A percentile compares a stretch with the other conserved stretches of the same genome.
phyloP scores from a whole-genome alignment of 92 coral and sea anemone species.

The Porites rus region DNA sequence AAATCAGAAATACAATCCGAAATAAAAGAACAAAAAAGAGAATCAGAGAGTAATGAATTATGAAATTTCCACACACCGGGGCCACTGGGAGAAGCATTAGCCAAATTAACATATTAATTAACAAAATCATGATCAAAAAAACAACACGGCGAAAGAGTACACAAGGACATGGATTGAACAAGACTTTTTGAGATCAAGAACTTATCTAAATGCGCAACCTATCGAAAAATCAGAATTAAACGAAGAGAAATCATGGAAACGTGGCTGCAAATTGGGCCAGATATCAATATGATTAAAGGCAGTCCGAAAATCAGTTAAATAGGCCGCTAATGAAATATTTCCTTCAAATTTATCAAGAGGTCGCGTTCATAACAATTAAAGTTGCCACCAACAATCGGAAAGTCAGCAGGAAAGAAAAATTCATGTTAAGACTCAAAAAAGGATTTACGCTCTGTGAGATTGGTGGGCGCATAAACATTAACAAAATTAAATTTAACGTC shows the following conservation, averaged over 20 bases:
- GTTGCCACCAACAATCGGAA: not conserved
- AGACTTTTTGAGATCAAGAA: too few species aligned
- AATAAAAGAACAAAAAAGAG: too few species aligned
- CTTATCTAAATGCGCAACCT: too few species aligned
- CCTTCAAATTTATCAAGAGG: conserved; percentile 29
- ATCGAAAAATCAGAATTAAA: too few species aligned
- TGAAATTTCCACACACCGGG: too few species aligned
- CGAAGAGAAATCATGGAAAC: too few species aligned
- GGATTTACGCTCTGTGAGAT: conserved; percentile 14
- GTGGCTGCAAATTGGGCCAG: not conserved
- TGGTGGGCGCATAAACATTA: conserved; percentile 39
- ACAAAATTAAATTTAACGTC: not conserved
- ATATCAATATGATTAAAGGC: not conserved
- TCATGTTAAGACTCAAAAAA: conserved; percentile 8
- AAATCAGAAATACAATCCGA: too few species aligned
- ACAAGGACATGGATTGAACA: too few species aligned
- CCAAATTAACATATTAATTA: too few species aligned
- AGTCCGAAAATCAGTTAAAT: not conserved
- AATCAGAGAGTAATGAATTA: not conserved
- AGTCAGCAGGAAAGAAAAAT: not conserved
- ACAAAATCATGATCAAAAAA: too few species aligned
- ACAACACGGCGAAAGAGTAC: too few species aligned
- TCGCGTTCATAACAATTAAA: conserved; percentile 24
- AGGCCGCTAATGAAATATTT: not conserved
- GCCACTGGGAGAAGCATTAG: too few species aligned